phyloP scores from a whole-genome alignment of 2,113 vertebrate genomes.

The Atlantisia rogersi region DNA sequence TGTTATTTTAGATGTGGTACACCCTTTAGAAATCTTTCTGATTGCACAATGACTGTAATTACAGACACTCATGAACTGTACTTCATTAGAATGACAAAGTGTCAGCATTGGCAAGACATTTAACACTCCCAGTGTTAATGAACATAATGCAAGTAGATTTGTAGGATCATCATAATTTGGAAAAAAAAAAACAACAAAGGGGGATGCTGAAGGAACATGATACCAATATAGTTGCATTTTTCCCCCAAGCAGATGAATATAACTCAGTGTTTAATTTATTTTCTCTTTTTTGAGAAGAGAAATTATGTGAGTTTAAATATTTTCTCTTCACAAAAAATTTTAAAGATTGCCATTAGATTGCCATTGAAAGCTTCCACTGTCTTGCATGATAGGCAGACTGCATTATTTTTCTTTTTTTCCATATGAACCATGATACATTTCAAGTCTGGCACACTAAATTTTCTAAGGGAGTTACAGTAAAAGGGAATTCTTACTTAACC shows the following conservation, averaged over 20 bases:
- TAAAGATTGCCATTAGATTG: background rate
- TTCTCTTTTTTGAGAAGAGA: background rate
- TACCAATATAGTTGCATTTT: background rate
- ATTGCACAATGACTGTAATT: constrained; percentile 58
- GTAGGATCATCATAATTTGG: constrained; percentile 32
- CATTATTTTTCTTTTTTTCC: background rate
- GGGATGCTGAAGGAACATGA: background rate
- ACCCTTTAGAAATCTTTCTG: constrained; percentile 48
- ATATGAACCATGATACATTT: accelerated
- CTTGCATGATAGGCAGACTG: background rate
- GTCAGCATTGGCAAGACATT: background rate
- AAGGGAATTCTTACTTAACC: background rate
- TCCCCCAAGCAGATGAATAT: background rate
- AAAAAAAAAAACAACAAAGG: background rate
- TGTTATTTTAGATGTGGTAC: constrained; percentile 25
- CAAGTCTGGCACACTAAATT: background rate
- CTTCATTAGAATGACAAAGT: constrained; percentile 61
- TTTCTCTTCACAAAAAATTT: constrained; percentile 22
- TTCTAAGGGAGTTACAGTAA: background rate
- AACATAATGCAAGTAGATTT: background rate
- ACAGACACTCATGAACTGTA: constrained; percentile 20
- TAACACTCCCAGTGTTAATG: constrained; percentile 7
- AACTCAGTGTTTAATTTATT: constrained; percentile 17
- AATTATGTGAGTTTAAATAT: background rate
- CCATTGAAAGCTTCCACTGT: background rate